Percentiles rank a stretch among this genome's conserved stretches.
These are phyloP conservation scores for Petrocephalus microphthalmus DNA, from an alignment of 2,113 vertebrate species.

Conservation along the genomic window DNA sequence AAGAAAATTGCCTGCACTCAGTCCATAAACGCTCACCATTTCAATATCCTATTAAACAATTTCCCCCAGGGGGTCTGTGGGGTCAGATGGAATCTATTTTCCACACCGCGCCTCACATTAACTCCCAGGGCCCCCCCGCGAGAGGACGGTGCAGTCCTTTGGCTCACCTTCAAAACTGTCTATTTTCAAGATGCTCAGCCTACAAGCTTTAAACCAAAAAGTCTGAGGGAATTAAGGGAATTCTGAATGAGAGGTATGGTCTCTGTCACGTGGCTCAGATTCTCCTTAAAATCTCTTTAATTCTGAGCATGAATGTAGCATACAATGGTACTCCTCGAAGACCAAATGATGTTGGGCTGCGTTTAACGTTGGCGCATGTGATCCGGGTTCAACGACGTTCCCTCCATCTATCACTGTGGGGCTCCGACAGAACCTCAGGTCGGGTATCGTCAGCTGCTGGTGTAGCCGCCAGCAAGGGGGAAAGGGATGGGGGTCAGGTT, in stretches of 20 bases:
- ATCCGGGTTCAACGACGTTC: not conserved
- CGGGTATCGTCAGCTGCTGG: not conserved
- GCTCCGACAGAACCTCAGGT: not conserved
- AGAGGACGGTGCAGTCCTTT: conserved; percentile 20
- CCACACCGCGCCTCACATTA: conserved; percentile 36
- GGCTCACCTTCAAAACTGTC: conserved; percentile 39
- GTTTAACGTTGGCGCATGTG: not conserved
- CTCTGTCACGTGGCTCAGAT: not conserved
- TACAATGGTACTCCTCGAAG: not conserved
- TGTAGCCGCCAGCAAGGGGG: not conserved
- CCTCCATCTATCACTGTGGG: not conserved
- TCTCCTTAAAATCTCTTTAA: not conserved
- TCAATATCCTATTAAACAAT: conserved; percentile 51
- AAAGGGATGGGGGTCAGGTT: not conserved
- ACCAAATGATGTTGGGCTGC: not conserved
- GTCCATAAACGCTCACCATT: conserved; percentile 40
- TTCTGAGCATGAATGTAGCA: not conserved
- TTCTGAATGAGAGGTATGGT: not conserved
- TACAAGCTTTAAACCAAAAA: not conserved
- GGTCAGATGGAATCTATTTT: conserved; percentile 43
- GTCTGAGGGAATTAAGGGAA: not conserved
- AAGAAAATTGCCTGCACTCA: conserved; percentile 40
- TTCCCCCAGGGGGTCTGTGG: conserved; percentile 21
- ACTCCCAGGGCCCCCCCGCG: conserved; percentile 29
- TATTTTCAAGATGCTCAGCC: conserved; percentile 9